Base-by-base conservation (phyloP, 2,888 invertebrate species). In the Sphaerophoria taeniata region DNA sequence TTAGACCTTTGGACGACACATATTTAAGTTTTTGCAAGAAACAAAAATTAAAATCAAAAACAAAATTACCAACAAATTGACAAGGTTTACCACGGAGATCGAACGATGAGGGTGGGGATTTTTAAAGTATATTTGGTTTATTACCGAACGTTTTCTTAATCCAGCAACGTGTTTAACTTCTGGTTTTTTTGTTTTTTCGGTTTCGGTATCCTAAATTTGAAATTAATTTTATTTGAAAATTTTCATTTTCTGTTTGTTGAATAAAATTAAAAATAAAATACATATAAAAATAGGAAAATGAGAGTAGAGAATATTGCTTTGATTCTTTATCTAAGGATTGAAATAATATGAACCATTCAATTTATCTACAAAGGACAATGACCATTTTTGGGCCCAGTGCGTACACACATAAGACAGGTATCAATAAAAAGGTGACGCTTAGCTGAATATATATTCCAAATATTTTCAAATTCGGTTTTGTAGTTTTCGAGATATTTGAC, bases 131-230 rank as follows among this genome's bases (percentile, higher is more conserved):
- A 14, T 43, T 43, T 43, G 9, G 9, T 51, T 51, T 51, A 53
- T 61, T 61, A 61, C 39, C 61, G n/a, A 45, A 12, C 45, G 45
- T 14, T 56, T 56, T 36, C 43, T 45, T 2, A 70, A 33, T 56
- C 55, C 70, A n/a, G 11, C 6, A 14, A 6, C 24, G 4, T 39
- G 16, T 24, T 16, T 31, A 34, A 31, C 56, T 2, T 11, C 53
- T 14, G 16, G 24, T 39, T 53, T 53, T 39, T 67, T 53, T 6
- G 39, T 9, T 67, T 67, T 53, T 7, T 39, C 53, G 31, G 7
- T 67, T 53, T 56, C 56, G 31, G 45, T 34, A 39, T 53, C 67
- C 67, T 67, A 53, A 53, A 51, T 51, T 53, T 53, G 6, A 53
- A 53, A 31, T 34, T 4, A 51, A 3, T 49, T 49, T 24, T 2